A percentile compares a stretch with the other conserved stretches of the same genome.
phyloP scores from a whole-genome alignment of 2,113 vertebrate genomes.

The Zonotrichia leucophrys region DNA sequence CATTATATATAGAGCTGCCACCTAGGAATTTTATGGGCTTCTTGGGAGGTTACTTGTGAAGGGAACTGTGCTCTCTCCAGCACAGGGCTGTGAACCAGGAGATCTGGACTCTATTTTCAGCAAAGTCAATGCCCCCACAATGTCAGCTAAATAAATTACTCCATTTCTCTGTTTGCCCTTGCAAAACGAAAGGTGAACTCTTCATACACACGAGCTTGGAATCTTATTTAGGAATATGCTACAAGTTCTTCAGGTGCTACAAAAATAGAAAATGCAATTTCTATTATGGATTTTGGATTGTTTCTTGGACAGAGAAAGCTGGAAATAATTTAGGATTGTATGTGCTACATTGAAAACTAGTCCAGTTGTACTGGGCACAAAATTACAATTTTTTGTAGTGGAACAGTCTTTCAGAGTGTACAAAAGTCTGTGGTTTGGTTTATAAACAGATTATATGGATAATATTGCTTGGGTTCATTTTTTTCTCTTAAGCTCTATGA shows the following conservation, averaged over 20 bases:
- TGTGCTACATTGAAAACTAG: background rate
- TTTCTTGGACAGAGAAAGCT: background rate
- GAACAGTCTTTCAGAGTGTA: background rate
- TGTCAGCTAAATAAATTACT: conserved; percentile 42
- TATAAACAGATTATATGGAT: background rate
- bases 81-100: background rate
- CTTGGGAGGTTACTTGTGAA: conserved; percentile 29
- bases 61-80: background rate
- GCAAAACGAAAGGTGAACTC: conserved; percentile 8
- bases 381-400: background rate
- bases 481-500: background rate
- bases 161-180: conserved; percentile 21
- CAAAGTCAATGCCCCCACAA: background rate
- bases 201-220: background rate
- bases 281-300: background rate
- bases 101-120: conserved; percentile 37
- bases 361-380: background rate
- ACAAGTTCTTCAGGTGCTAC: background rate
- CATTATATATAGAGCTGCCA: conserved; percentile 60
- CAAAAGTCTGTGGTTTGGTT: background rate
- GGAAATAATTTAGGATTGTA: background rate
- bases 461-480: background rate
- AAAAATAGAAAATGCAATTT: background rate
- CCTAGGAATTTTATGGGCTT: conserved; percentile 57
- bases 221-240: background rate